phyloP scores from a whole-genome alignment of 1,140 invertebrate species.

The Drosophila pachea region DNA sequence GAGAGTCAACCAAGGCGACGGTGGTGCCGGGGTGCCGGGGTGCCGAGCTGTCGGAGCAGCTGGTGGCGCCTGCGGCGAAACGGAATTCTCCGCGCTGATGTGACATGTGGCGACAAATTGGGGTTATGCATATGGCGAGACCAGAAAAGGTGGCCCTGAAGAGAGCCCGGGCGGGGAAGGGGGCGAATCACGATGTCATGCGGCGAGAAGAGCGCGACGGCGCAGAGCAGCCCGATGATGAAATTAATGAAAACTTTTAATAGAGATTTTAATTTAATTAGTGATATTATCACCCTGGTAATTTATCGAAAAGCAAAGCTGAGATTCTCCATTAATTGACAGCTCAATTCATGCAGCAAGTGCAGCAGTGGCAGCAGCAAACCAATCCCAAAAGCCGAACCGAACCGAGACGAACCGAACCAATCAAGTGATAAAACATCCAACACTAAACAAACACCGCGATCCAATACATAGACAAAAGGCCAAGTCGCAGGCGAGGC shows the following conservation, averaged over 20 bases:
- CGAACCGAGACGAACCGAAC: slow-evolving; percentile 41
- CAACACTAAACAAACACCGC: slow-evolving; percentile 70
- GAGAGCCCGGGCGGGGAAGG: too few species aligned
- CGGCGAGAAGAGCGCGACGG: slow-evolving; percentile 11
- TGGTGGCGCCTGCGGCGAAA: slow-evolving; percentile 63
- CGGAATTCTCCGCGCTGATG: slow-evolving; percentile 43
- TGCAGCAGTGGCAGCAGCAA: slow-evolving; percentile 27
- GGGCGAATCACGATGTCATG: slow-evolving; percentile 6
- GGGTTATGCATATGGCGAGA: slow-evolving; percentile 50
- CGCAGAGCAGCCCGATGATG: slow-evolving; percentile 17
- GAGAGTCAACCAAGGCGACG: not conserved
- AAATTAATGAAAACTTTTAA: not conserved
- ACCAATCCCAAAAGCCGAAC: slow-evolving; percentile 37
- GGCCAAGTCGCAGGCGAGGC: slow-evolving; percentile 39
- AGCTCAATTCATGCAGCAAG: slow-evolving; percentile 52
- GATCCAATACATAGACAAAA: slow-evolving; percentile 34
- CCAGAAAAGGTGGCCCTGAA: too few species aligned
- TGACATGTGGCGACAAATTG: slow-evolving; percentile 74
- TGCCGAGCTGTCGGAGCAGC: slow-evolving; percentile 25
- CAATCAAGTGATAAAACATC: slow-evolving; percentile 74
- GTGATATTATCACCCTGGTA: too few species aligned
- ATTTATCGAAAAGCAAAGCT: not conserved
- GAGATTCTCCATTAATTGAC: slow-evolving; percentile 30
- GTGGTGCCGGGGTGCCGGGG: not conserved
- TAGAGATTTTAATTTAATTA: too few species aligned